A percentile compares a stretch with the other conserved stretches of the same genome.
Evolutionary conservation across 2,797 vertebrate genomes (phyloP).

Genomic region (Pseudocheirus occidentalis): DNA sequence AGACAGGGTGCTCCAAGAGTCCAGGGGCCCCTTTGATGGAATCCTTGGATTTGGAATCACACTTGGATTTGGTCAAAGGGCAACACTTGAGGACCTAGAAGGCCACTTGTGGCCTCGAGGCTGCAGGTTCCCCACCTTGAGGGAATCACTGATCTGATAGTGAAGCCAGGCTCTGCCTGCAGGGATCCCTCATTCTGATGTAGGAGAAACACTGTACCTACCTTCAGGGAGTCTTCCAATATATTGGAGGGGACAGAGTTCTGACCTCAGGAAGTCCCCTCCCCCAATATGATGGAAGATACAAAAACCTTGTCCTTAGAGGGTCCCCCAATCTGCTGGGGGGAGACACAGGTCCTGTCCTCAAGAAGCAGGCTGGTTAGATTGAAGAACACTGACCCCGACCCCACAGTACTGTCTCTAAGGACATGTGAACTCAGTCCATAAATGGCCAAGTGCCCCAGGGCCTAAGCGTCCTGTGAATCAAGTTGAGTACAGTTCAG

Average conservation of each 20-base stretch:
- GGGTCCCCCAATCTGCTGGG: background rate
- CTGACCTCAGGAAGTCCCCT: background rate
- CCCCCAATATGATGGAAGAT: background rate
- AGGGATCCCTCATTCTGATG: background rate
- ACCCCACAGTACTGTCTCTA: slow-evolving; percentile 41
- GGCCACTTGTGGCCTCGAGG: no score
- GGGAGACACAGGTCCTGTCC: background rate
- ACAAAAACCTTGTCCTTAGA: background rate
- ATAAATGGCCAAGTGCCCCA: background rate
- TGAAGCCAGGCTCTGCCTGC: no score
- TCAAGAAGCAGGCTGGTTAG: background rate
- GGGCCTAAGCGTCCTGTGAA: slow-evolving; percentile 19
- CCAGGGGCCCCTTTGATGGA: no score
- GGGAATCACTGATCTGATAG: no score
- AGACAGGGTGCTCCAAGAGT: no score
- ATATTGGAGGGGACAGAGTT: background rate
- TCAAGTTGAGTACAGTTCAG: background rate
- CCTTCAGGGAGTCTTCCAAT: background rate
- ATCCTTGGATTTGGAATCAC: no score
- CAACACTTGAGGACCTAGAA: no score
- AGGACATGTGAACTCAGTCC: slow-evolving; percentile 16
- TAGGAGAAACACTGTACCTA: background rate
- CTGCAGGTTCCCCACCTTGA: no score
- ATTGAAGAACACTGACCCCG: background rate
- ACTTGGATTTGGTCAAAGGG: no score